phyloP scores from a whole-genome alignment of 2,797 vertebrate genomes.

The Arrhamphus sclerolepis region DNA sequence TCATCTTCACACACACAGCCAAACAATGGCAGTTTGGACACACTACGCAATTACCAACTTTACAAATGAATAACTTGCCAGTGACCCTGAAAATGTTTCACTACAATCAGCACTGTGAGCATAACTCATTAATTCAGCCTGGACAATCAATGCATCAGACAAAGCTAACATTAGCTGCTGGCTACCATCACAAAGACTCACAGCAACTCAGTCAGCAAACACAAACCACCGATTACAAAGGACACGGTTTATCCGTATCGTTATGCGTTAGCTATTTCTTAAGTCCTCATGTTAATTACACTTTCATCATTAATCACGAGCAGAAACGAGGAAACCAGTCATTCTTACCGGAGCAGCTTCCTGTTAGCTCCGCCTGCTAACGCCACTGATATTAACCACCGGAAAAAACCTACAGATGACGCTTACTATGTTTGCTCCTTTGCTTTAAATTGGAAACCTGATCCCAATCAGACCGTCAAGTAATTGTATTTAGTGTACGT shows the following conservation, averaged over 20 bases:
- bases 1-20: not conserved
- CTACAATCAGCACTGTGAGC: not conserved
- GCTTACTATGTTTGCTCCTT: not conserved
- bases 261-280: not conserved
- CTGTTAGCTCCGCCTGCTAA: constrained; percentile 50
- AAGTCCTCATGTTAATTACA: constrained; percentile 22
- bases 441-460: not conserved
- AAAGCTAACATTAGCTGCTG: constrained; percentile 57
- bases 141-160: constrained; percentile 4
- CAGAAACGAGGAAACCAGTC: constrained; percentile 46
- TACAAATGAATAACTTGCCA: not conserved
- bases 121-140: not conserved
- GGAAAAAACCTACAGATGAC: not conserved
- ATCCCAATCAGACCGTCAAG: not conserved
- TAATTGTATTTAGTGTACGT: not conserved
- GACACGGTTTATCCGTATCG: not conserved
- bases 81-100: not conserved
- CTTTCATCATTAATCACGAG: constrained; percentile 18
- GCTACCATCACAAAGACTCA: constrained; percentile 39
- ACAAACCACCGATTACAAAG: no score
- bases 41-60: not conserved
- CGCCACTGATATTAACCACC: constrained; percentile 17
- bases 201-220: constrained; percentile 16
- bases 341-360: constrained; percentile 68
- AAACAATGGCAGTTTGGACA: not conserved